These are phyloP conservation scores for Zoroaster sp. DNA, from an alignment of 53 echinoderm and acorn worm species.

Conservation along the genomic window DNA sequence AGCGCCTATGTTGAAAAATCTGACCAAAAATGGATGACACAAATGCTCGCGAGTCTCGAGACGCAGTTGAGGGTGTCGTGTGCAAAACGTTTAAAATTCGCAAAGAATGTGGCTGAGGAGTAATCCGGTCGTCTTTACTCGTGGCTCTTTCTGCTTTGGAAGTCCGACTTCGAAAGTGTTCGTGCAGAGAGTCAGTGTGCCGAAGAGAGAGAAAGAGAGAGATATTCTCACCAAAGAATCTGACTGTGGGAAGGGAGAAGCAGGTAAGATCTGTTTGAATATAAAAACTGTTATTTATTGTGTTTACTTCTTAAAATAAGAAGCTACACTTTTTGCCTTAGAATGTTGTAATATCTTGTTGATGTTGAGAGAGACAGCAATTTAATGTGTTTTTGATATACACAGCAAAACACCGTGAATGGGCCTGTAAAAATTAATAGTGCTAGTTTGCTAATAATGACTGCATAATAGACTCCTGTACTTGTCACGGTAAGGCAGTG, in stretches of 20 bases:
- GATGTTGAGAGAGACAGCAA: too few relatives aligned
- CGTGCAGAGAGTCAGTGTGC: not conserved
- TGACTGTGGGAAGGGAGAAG: not conserved
- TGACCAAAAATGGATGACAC: slow-evolving; percentile 35
- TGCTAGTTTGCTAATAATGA: too few relatives aligned
- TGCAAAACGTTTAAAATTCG: slow-evolving; percentile 14
- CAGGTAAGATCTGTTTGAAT: not conserved
- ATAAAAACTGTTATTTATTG: too few relatives aligned
- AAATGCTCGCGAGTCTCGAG: not conserved
- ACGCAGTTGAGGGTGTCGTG: not conserved
- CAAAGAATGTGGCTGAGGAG: not conserved
- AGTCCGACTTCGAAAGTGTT: not conserved
- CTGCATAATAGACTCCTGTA: too few relatives aligned
- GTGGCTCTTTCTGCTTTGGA: not conserved
- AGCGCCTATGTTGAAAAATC: not conserved
- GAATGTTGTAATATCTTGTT: too few relatives aligned
- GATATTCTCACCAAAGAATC: too few relatives aligned
- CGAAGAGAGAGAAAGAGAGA: not conserved
- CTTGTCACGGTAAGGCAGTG: too few relatives aligned
- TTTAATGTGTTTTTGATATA: too few relatives aligned
- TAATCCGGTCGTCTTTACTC: not conserved
- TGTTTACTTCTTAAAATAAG: too few relatives aligned
- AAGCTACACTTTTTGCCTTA: too few relatives aligned
- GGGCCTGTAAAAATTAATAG: too few relatives aligned
- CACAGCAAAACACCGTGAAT: too few relatives aligned